Percentiles rank a stretch among this genome's conserved stretches.
phyloP scores from a whole-genome alignment of 1,140 invertebrate species.

The Aradophagus sp. region DNA sequence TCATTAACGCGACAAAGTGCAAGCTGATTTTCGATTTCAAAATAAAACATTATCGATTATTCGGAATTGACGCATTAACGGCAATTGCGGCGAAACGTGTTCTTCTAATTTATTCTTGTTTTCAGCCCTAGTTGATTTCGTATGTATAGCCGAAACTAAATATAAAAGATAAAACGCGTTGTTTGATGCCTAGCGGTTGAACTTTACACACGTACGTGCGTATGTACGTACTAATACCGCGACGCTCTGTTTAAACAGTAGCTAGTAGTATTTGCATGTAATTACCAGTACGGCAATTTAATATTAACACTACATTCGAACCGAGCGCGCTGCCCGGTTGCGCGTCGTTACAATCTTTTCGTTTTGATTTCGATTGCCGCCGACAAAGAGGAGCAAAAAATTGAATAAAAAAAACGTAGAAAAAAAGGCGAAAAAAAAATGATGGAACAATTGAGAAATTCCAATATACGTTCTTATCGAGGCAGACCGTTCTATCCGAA shows the following conservation, averaged over 20 bases:
- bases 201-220: constrained; percentile 25
- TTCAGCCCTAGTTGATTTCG: constrained; percentile 25
- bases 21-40: constrained; percentile 38
- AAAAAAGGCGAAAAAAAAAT: constrained; percentile 49
- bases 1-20: too few relatives aligned
- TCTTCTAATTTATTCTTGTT: constrained; percentile 35
- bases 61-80: constrained; percentile 18
- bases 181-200: constrained; percentile 25
- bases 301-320: constrained; percentile 44
- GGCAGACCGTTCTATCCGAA: constrained; percentile 43
- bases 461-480: constrained; percentile 50
- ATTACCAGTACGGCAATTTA: constrained; percentile 51
- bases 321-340: constrained; percentile 26
- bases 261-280: constrained; percentile 50
- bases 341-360: constrained; percentile 43
- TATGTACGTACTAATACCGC: too few relatives aligned
- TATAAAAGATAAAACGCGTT: constrained; percentile 38
- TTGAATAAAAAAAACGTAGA: constrained; percentile 46
- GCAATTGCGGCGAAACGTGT: constrained; percentile 6
- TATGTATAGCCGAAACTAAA: constrained; percentile 24
- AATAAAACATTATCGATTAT: constrained; percentile 38
- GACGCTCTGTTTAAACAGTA: constrained; percentile 50
- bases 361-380: constrained; percentile 46
- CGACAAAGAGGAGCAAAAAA: constrained; percentile 49
- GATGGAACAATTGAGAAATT: constrained; percentile 49